Conservation (phyloP, 2,888 invertebrate species). For the Zygaena filipendulae region DNA sequence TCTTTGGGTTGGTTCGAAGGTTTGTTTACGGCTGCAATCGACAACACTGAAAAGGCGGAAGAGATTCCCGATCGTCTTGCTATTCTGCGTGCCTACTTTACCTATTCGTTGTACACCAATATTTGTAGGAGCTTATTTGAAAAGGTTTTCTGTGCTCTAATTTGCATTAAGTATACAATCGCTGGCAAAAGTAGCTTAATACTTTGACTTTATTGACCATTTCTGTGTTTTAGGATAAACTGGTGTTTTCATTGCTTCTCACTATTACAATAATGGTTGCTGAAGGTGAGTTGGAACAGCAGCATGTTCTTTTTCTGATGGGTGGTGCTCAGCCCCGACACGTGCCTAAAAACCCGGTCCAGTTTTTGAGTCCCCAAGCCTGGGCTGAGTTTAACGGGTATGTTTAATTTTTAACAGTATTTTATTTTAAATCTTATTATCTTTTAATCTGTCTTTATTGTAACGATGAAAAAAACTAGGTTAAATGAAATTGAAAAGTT, state of each 20-base stretch:
- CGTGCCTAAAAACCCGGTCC: slow-evolving; percentile 39
- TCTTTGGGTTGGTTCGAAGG: slow-evolving; percentile 95
- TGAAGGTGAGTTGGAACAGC: slow-evolving; percentile 65
- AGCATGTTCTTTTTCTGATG: slow-evolving; percentile 87
- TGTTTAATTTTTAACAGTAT: neutral
- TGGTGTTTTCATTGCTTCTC: slow-evolving; percentile 85
- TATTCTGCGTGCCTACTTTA: slow-evolving; percentile 84
- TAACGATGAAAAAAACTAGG: no score
- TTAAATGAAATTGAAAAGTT: slow-evolving; percentile 52
- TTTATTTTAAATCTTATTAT: neutral
- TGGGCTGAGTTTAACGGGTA: slow-evolving; percentile 58
- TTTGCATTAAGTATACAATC: no score
- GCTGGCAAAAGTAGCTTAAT: no score
- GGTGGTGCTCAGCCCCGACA: slow-evolving; percentile 76
- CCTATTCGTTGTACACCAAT: slow-evolving; percentile 89
- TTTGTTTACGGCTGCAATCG: slow-evolving; percentile 86
- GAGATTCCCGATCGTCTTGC: slow-evolving; percentile 78
- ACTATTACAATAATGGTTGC: slow-evolving; percentile 76
- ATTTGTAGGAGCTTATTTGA: slow-evolving; percentile 95
- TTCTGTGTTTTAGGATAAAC: slow-evolving; percentile 75
- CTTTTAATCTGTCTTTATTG: neutral
- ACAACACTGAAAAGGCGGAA: slow-evolving; percentile 87
- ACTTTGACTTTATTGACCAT: neutral
- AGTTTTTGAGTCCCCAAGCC: slow-evolving; percentile 45
- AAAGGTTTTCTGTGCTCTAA: slow-evolving; percentile 73